Evolutionary conservation across 2,113 vertebrate species (phyloP).

Genomic region (Pipra filicauda): DNA sequence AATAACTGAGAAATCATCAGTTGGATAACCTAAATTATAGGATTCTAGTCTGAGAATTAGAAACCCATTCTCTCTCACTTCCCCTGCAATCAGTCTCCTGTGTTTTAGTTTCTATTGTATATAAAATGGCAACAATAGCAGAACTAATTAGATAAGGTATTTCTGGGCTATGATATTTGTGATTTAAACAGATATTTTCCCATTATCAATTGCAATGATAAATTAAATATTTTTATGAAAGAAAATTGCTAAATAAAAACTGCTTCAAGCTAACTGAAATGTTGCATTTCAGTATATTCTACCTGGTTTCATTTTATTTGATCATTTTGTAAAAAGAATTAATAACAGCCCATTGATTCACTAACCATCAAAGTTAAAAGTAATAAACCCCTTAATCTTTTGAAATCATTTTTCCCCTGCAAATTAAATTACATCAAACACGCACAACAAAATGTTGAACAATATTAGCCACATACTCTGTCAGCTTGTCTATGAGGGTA

Average conservation of each 20-base stretch:
- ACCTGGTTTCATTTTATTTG: background rate
- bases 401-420: background rate
- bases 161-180: background rate
- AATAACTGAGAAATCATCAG: background rate
- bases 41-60: background rate
- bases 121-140: background rate
- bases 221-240: background rate
- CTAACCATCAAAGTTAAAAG: background rate
- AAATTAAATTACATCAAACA: background rate
- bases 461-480: background rate
- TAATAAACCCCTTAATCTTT: background rate
- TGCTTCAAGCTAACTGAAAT: background rate
- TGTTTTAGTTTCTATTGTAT: background rate
- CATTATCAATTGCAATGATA: background rate
- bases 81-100: background rate
- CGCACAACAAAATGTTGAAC: background rate
- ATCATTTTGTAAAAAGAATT: background rate
- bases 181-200: background rate
- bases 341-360: background rate
- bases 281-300: background rate
- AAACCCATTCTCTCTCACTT: background rate
- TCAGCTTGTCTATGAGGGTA: background rate
- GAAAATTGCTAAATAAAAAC: background rate
- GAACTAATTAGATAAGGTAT: background rate
- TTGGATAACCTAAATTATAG: background rate